Evolutionary conservation across 2,113 vertebrate genomes (phyloP), one percentile per base, ranked within the genome.

Genomic region (Chionodraco myersi): DNA sequence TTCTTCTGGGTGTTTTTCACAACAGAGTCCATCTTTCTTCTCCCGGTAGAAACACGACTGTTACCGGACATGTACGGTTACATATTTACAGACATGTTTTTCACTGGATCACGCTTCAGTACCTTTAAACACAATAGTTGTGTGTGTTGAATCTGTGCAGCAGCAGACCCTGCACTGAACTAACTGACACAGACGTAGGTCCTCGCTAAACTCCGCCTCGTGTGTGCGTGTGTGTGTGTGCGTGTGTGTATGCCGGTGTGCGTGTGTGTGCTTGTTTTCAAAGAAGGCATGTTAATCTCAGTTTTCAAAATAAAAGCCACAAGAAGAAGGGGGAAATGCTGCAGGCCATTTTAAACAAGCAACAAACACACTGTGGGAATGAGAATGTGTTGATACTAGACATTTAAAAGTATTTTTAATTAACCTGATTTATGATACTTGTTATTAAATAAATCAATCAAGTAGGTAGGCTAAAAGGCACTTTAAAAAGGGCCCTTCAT

Each of bases 11-110:
- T 48, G 78, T 53, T 80, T 70, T 51, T 83, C 65, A 2, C 82
- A 12, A 9, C 18, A 21, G 86, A 67, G 68, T 91, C 89, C 93
- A 94, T 93, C 48, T 84, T 86, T 83, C 51, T 36, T 81, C 23
- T 68, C 71, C 75, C 49, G 68, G 56, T 72, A 64, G 58, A 75
- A 77, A 86, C 67, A 10, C 23, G 16, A 16, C 4, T 16, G 68
- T 59, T 30, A 5, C 18, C 11, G 2, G n/a, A 26, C 64, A n/a
- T 34, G 44, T 36, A 11, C 10, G 6, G 66, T 89, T 86, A 91
- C 91, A 92, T 90, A 79, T 89, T 88, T 77, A 84, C 86, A 45
- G 10, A 21, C 16, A 11, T 8, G 16, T 4, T 23, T 45, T 18
- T 9, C 56, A 30, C 73, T 70, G 52, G 16, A 18, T 69, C 47